These are phyloP conservation scores for Herminia tarsipennalis DNA, from an alignment of 2,888 invertebrate species.

Conservation along the genomic window DNA sequence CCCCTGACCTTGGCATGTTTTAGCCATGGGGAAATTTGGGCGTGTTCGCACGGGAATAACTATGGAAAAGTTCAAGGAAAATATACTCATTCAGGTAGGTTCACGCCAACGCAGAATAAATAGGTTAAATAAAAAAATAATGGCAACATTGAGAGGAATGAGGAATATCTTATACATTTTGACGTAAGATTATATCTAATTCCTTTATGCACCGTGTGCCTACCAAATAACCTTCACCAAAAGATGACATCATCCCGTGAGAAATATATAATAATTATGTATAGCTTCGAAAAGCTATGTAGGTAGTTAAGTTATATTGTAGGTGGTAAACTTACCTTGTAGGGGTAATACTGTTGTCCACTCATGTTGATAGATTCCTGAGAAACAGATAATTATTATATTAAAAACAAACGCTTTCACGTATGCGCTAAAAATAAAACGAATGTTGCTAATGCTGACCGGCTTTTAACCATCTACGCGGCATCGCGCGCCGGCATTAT, in stretches of 20 bases:
- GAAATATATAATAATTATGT: slow-evolving; percentile 52
- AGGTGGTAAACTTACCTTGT: slow-evolving; percentile 89
- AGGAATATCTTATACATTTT: not conserved
- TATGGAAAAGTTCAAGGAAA: slow-evolving; percentile 3
- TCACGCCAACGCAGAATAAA: not conserved
- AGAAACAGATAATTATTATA: slow-evolving; percentile 53
- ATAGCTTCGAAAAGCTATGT: slow-evolving; percentile 14
- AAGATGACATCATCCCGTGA: slow-evolving; percentile 80
- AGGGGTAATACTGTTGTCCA: slow-evolving; percentile 94
- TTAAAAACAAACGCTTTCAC: slow-evolving; percentile 53
- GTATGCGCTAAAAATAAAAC: slow-evolving; percentile 68
- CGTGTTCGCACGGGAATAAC: slow-evolving; percentile 14
- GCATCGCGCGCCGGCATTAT: slow-evolving; percentile 42
- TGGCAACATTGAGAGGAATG: not conserved
- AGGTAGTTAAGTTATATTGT: slow-evolving; percentile 45
- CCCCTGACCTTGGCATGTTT: slow-evolving; percentile 44
- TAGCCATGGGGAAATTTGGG: slow-evolving; percentile 28
- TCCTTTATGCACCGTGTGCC: slow-evolving; percentile 15
- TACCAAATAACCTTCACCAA: slow-evolving; percentile 44
- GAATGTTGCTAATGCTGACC: slow-evolving; percentile 58
- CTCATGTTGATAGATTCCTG: slow-evolving; percentile 87
- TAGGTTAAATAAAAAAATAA: not conserved
- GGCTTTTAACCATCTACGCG: slow-evolving; percentile 55
- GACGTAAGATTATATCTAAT: not conserved
- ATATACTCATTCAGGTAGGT: not conserved